Evolutionary conservation across 1,140 invertebrate genomes (phyloP).

Genomic region (Euborellia annulipes): DNA sequence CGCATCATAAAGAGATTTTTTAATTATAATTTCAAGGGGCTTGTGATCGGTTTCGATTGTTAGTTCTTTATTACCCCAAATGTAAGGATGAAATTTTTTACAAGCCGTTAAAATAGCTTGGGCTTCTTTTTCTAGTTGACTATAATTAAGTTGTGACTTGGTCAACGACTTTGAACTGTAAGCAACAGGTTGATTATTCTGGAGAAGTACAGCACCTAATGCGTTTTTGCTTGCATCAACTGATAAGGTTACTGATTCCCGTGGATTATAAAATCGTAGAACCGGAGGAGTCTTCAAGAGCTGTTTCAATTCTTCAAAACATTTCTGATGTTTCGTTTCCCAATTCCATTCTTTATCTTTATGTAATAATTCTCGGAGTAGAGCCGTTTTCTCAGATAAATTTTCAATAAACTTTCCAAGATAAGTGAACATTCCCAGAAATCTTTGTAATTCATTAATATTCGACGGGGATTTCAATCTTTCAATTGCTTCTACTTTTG

Average conservation of each 20-base stretch:
- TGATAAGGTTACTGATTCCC: constrained; percentile 8
- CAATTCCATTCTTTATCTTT: constrained; percentile 18
- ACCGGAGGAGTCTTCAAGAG: constrained; percentile 6
- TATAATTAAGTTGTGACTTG: constrained; percentile 14
- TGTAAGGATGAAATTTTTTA: constrained; percentile 11
- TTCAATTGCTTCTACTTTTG: constrained; percentile 14
- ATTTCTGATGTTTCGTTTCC: no score
- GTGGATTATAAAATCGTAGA: constrained; percentile 16
- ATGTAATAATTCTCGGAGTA: constrained; percentile 18
- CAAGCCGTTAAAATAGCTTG: constrained; percentile 8
- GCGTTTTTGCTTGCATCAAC: constrained; percentile 13
- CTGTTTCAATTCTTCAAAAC: constrained; percentile 19
- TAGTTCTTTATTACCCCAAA: constrained; percentile 17
- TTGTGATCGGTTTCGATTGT: constrained; percentile 24
- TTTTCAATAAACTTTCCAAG: constrained; percentile 8
- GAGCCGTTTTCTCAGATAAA: constrained; percentile 15
- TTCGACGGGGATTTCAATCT: constrained; percentile 13
- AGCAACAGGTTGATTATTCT: constrained; percentile 20
- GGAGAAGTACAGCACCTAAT: constrained; percentile 21
- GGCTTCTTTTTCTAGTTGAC: constrained; percentile 21
- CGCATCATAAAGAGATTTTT: constrained; percentile 21
- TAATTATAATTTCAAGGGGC: constrained; percentile 20
- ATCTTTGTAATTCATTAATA: constrained; percentile 12
- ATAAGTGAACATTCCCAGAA: constrained; percentile 19
- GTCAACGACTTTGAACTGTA: constrained; percentile 16